phyloP scores from a whole-genome alignment of 2,797 vertebrate genomes.

The Oreochromis grahami region DNA sequence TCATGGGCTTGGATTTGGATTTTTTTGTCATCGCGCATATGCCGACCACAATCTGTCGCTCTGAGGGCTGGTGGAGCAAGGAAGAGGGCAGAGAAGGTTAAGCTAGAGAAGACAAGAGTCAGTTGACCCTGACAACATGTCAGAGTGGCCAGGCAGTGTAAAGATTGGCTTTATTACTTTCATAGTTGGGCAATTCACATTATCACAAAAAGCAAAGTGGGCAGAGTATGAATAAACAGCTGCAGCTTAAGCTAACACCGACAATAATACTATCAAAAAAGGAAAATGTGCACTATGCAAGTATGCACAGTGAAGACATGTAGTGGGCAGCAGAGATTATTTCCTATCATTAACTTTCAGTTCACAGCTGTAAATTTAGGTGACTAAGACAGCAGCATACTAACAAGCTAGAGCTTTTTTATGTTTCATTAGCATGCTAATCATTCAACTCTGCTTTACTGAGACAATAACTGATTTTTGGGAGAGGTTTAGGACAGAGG shows the following conservation, averaged over 20 bases:
- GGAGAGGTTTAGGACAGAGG: not conserved
- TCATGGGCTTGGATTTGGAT: constrained; percentile 98
- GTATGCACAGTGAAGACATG: not conserved
- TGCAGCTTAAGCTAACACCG: not conserved
- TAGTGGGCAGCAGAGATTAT: not conserved
- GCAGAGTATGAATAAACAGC: not conserved
- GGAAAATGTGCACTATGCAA: not conserved
- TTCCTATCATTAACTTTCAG: not conserved
- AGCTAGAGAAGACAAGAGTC: not conserved
- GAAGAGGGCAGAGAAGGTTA: not conserved
- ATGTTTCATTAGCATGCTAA: not conserved
- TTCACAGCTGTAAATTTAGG: not conserved
- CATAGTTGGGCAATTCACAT: not conserved
- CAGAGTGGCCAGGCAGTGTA: not conserved
- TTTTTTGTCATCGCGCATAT: constrained; percentile 99
- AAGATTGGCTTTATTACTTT: not conserved
- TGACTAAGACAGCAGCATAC: not conserved
- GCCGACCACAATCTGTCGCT: constrained; percentile 93
- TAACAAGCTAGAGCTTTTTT: not conserved
- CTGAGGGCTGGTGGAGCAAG: constrained; percentile 77
- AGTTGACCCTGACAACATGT: not conserved
- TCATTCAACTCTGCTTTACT: not conserved
- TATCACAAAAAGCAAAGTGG: not conserved
- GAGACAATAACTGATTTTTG: not conserved
- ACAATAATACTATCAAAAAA: not conserved